These are phyloP conservation scores for Hemaris fuciformis DNA, from an alignment of 2,888 invertebrate genomes.

Conservation along the genomic window DNA sequence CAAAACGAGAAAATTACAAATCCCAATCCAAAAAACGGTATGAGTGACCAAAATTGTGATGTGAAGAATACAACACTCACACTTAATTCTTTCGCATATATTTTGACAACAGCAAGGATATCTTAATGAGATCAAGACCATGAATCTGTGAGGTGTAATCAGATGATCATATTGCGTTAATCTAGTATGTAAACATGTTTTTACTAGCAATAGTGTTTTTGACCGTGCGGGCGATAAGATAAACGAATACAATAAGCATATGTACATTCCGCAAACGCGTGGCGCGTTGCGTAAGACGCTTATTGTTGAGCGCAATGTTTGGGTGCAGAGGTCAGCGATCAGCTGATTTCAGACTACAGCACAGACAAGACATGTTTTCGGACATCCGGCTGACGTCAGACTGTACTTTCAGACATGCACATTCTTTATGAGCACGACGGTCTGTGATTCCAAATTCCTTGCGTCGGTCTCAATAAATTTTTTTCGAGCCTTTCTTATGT, in stretches of 20 bases:
- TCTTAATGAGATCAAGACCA: no score
- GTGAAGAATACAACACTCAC: no score
- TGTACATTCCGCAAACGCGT: background rate
- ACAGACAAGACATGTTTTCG: background rate
- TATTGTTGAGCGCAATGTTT: background rate
- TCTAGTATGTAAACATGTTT: constrained; percentile 2
- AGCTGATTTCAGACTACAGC: background rate
- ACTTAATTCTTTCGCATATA: no score
- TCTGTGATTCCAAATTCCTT: no score
- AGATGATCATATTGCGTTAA: background rate
- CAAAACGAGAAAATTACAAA: no score
- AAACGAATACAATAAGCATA: background rate
- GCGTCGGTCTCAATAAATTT: no score
- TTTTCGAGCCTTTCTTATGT: no score
- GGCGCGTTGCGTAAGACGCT: background rate
- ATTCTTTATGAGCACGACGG: no score
- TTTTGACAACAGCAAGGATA: no score
- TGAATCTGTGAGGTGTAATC: background rate
- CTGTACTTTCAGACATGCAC: background rate
- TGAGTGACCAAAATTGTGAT: no score
- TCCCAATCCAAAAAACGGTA: no score
- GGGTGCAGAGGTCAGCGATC: background rate
- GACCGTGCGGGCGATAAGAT: background rate
- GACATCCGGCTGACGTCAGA: background rate
- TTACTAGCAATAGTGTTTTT: constrained; percentile 1